A percentile compares a stretch with the other conserved stretches of the same genome.
Evolutionary conservation across 2,113 vertebrate genomes (phyloP).

Genomic region (Cinclus mexicanus): DNA sequence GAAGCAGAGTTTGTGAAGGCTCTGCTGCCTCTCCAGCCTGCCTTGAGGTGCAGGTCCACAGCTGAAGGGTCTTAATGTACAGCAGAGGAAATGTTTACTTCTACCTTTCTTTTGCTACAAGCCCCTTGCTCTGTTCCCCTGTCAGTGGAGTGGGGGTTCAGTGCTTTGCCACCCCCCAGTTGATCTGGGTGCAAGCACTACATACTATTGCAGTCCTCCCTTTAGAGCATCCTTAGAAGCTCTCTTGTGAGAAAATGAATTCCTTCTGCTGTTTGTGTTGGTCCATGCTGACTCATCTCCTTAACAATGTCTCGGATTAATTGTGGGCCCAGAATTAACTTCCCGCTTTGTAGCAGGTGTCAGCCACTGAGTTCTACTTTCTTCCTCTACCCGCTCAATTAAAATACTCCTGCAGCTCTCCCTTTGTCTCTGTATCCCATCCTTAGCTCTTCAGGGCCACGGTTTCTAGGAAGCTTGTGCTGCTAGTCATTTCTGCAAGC

Average conservation of each 20-base stretch:
- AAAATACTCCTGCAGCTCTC: slow-evolving; percentile 20
- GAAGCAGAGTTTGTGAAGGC: not conserved
- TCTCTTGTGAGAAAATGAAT: slow-evolving; percentile 47
- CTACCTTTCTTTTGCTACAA: slow-evolving; percentile 5
- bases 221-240: slow-evolving; percentile 29
- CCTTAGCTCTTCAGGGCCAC: slow-evolving; percentile 9
- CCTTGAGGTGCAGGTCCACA: not conserved
- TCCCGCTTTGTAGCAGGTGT: slow-evolving; percentile 5
- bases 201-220: not conserved
- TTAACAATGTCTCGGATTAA: slow-evolving; percentile 1
- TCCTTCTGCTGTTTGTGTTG: slow-evolving; percentile 48
- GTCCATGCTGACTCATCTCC: slow-evolving; percentile 19
- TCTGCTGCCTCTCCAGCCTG: not conserved
- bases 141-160: slow-evolving; percentile 35
- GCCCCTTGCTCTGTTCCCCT: not conserved
- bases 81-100: not conserved
- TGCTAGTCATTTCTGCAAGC: not conserved
- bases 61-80: not conserved
- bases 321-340: slow-evolving; percentile 35
- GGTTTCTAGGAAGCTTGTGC: slow-evolving; percentile 37
- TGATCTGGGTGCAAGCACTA: slow-evolving; percentile 36
- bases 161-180: not conserved
- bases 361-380: slow-evolving; percentile 17
- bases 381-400: slow-evolving; percentile 8
- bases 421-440: not conserved